Evolutionary conservation across 2,113 vertebrate genomes (phyloP).

Genomic region (Notechis scutatus): DNA sequence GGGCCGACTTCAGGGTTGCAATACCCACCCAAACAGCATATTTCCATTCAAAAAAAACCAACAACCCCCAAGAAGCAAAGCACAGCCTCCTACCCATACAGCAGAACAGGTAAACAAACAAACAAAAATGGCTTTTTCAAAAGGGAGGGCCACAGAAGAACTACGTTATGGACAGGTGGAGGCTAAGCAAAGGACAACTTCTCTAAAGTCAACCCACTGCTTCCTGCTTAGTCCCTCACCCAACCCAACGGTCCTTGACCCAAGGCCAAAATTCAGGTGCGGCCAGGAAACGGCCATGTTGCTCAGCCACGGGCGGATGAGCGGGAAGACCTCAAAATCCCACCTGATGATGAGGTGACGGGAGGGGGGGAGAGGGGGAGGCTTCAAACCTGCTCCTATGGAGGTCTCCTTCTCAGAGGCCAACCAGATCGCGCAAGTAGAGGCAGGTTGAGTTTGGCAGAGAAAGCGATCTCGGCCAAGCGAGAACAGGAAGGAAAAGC

Average conservation of each 20-base stretch:
- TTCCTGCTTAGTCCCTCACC: neutral
- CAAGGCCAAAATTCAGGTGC: neutral
- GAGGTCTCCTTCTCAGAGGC: conserved; percentile 35
- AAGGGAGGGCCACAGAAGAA: neutral
- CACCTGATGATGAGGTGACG: neutral
- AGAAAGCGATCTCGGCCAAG: neutral
- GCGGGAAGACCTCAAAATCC: neutral
- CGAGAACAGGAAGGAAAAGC: neutral
- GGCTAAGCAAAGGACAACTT: conserved; percentile 20
- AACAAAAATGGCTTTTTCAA: neutral
- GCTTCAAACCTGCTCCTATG: conserved; percentile 4
- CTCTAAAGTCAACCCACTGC: neutral
- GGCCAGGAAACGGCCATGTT: neutral
- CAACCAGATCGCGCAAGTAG: conserved; percentile 45
- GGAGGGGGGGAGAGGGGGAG: neutral
- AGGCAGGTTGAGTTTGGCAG: conserved; percentile 35
- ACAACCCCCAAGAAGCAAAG: neutral
- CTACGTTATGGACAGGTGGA: neutral
- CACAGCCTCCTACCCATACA: neutral
- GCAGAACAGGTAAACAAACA: fast-evolving
- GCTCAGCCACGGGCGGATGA: neutral
- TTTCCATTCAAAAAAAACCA: neutral
- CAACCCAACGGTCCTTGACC: neutral
- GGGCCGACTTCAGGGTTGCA: neutral
- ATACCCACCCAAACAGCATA: neutral